Conservation (phyloP, 2,797 vertebrate species). For the Lindbergichthys nudifrons region DNA sequence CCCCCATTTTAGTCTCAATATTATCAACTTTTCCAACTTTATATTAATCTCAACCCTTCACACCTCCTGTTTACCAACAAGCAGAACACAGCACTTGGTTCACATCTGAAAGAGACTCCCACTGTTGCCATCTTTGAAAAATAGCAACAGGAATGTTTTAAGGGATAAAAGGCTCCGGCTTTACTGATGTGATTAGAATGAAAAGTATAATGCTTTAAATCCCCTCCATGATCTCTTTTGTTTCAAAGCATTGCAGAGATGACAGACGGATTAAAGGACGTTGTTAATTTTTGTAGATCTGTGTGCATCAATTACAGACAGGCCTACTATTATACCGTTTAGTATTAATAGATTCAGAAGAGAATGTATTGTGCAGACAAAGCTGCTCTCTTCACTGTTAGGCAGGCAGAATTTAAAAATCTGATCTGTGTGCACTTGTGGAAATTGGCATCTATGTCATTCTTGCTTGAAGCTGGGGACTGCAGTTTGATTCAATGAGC, state of each 20-base stretch:
- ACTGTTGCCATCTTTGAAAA: conserved; percentile 30
- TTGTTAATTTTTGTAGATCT: conserved; percentile 60
- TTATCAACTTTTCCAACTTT: conserved; percentile 37
- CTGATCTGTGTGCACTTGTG: conserved; percentile 34
- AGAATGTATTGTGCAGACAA: conserved; percentile 39
- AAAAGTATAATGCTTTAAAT: conserved; percentile 62
- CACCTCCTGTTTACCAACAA: conserved; percentile 37
- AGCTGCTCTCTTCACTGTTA: conserved; percentile 33
- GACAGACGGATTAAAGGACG: conserved; percentile 66
- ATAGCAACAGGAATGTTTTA: conserved; percentile 37
- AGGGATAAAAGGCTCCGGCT: conserved; percentile 55
- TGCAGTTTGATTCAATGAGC: conserved; percentile 10
- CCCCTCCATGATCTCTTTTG: conserved; percentile 57
- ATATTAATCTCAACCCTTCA: conserved; percentile 49
- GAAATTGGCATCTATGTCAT: conserved; percentile 45
- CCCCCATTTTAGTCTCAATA: conserved; percentile 48
- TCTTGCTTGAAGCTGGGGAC: conserved; percentile 26
- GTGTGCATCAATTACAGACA: conserved; percentile 46
- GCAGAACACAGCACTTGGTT: conserved; percentile 2
- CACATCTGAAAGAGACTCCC: conserved; percentile 16
- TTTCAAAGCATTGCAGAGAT: conserved; percentile 50
- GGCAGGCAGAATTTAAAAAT: conserved; percentile 32
- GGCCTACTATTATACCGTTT: conserved; percentile 30
- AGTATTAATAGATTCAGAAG: conserved; percentile 52
- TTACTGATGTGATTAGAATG: conserved; percentile 64